Base-by-base conservation (phyloP, 2,113 vertebrate species). In the Fregetta grallaria region DNA sequence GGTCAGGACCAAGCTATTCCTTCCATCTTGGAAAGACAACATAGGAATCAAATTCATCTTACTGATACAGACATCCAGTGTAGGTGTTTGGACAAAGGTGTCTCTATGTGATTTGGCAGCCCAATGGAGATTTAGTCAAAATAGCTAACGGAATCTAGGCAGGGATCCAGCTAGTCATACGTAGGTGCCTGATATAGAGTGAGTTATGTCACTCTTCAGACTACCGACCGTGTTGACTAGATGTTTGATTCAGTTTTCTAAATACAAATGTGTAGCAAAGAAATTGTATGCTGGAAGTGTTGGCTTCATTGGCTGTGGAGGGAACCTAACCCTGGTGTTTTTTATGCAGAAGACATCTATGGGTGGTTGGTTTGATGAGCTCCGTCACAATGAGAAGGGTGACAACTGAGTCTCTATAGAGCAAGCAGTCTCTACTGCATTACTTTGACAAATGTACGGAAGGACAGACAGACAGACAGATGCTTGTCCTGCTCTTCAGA, bases 221-320 rank as follows among this genome's bases (percentile, higher is more conserved):
- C 38, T 90, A 92, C n/a, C 0, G 4, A 74, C 17, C 0, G 0
- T 0, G 0, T 29, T 56, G 3, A 55, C 50, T 55, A 67, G 40
- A 26, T 32, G 34, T 68, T 93, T 6, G 0, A 52, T 73, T 73
- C 13, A 2, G 6, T 76, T 90, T 92, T 86, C 75, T 80, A 79
- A 72, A 73, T 36, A 22, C 18, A 83, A 19, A 61, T 40, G 10
- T 45, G 22, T 3, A 72, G 32, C 1, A 3, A 47, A 82, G 56
- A 63, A 87, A 58, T 49, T 59, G 32, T 32, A n/a, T 72, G 12
- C 52, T 67, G 4, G 17, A 50, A 42, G 12, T 38, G 38, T 29
- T 71, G 40, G 34, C 19, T 92, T 53, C 36, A 13, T 10, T 56
- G 38, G 8, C 42, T 61, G 19, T 62, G 45, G 42, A 67, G 18